A percentile compares a stretch with the other conserved stretches of the same genome.
These are phyloP conservation scores for Dromius quadrimaculatus DNA, from an alignment of 2,888 invertebrate species.

Conservation along the genomic window DNA sequence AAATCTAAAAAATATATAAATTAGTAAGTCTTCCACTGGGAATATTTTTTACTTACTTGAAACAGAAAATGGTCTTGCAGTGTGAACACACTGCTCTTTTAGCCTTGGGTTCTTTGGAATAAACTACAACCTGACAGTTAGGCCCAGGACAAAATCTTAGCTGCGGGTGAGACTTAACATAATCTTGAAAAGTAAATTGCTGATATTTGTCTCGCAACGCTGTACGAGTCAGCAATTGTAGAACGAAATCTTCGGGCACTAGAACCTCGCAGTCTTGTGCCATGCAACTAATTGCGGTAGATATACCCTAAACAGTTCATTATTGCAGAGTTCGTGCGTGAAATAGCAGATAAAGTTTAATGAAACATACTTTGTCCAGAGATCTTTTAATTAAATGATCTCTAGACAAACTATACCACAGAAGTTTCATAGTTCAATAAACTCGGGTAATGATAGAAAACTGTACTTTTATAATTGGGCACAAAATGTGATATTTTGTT, in stretches of 20 bases:
- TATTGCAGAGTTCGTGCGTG: too few species aligned
- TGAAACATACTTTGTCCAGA: too few species aligned
- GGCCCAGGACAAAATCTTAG: conserved; percentile 95
- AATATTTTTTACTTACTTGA: conserved; percentile 66
- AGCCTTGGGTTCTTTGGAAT: conserved; percentile 84
- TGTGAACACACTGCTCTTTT: conserved; percentile 89
- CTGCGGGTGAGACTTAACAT: conserved; percentile 93
- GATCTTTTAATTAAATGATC: too few species aligned
- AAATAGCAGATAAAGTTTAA: too few species aligned
- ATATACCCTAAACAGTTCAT: conserved; percentile 70
- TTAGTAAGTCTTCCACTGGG: too few species aligned
- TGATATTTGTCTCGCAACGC: conserved; percentile 92
- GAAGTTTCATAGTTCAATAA: too few species aligned
- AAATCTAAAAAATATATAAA: too few species aligned
- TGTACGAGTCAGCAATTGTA: conserved; percentile 86
- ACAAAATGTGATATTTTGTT: too few species aligned
- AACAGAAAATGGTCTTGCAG: conserved; percentile 94
- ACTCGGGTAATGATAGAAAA: too few species aligned
- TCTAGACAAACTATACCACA: too few species aligned
- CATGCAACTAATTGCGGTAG: conserved; percentile 96
- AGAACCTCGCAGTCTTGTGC: conserved; percentile 92
- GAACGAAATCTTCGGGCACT: conserved; percentile 96
- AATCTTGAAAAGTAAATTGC: conserved; percentile 95
- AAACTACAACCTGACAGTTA: conserved; percentile 92
- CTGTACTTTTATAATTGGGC: too few species aligned